phyloP scores from a whole-genome alignment of 1,140 invertebrate genomes.

The Platyura marginata region DNA sequence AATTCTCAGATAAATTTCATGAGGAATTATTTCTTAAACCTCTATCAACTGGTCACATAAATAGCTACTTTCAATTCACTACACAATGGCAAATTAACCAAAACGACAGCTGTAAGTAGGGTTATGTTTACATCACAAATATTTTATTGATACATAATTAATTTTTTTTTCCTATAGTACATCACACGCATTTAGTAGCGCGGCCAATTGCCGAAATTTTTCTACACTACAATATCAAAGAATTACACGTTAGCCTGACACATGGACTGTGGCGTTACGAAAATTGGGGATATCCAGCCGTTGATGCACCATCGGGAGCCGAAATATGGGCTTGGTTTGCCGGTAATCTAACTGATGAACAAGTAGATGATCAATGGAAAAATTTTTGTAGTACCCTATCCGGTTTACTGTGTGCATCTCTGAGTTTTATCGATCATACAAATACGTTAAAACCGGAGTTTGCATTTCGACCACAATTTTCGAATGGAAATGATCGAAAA shows the following conservation, averaged over 20 bases:
- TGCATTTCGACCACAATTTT: constrained; percentile 53
- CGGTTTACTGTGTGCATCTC: constrained; percentile 84
- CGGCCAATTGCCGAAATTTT: constrained; percentile 82
- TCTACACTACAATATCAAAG: constrained; percentile 62
- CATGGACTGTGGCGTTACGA: constrained; percentile 85
- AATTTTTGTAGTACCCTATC: constrained; percentile 76
- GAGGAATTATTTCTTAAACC: constrained; percentile 71
- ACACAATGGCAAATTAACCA: constrained; percentile 46
- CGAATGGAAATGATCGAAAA: constrained; percentile 18
- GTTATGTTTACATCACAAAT: constrained; percentile 4
- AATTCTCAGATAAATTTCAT: constrained; percentile 37
- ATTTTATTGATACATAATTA: constrained; percentile 5
- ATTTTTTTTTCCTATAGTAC: constrained; percentile 32
- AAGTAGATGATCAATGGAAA: constrained; percentile 69
- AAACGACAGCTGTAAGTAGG: constrained; percentile 33
- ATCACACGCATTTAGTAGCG: constrained; percentile 77
- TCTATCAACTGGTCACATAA: constrained; percentile 53
- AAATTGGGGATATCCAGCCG: constrained; percentile 80
- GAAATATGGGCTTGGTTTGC: constrained; percentile 85
- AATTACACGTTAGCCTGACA: constrained; percentile 80
- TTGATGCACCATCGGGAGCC: constrained; percentile 76
- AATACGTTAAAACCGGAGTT: constrained; percentile 72
- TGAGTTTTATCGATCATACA: constrained; percentile 86
- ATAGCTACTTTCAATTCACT: constrained; percentile 73
- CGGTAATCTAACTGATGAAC: constrained; percentile 21